Percentiles rank a stretch among this genome's conserved stretches.
phyloP scores from a whole-genome alignment of 2,797 vertebrate species.

The Danio kyathit region DNA sequence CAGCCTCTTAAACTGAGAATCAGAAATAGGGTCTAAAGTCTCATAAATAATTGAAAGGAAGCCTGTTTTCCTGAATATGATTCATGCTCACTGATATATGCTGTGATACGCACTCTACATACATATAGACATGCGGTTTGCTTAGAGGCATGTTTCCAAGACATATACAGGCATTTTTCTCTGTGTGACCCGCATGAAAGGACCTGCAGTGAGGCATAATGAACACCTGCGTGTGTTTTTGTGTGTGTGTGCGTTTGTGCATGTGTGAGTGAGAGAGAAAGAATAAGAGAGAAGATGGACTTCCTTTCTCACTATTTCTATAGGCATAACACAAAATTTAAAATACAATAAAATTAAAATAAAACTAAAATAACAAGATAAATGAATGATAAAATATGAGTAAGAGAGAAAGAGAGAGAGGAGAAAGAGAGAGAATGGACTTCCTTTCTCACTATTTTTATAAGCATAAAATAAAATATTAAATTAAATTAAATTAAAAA shows the following conservation, averaged over 20 bases:
- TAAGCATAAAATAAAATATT: too few relatives aligned
- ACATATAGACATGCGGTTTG: constrained; percentile 27
- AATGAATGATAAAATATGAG: too few relatives aligned
- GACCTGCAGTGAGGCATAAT: constrained; percentile 76
- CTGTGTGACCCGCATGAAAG: constrained; percentile 70
- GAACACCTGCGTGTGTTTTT: constrained; percentile 59
- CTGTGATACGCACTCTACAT: constrained; percentile 56
- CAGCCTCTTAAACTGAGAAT: background rate
- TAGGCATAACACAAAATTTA: constrained; percentile 40
- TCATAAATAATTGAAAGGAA: background rate
- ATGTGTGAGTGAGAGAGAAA: constrained; percentile 63
- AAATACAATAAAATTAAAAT: background rate
- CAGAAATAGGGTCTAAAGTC: background rate
- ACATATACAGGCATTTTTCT: constrained; percentile 58
- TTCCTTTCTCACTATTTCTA: background rate
- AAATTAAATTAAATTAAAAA: too few relatives aligned
- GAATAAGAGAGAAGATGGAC: background rate
- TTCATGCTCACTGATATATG: constrained; percentile 1
- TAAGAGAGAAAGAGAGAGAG: too few relatives aligned
- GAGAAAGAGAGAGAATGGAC: too few relatives aligned
- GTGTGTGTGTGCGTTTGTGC: constrained; percentile 11
- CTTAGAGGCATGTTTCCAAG: constrained; percentile 33
- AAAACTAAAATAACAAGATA: too few relatives aligned
- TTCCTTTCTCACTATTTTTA: too few relatives aligned
- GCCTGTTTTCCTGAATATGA: background rate